Percentiles rank a stretch among this genome's conserved stretches.
Evolutionary conservation across 2,797 vertebrate genomes (phyloP).

Genomic region (Thamnophis elegans): DNA sequence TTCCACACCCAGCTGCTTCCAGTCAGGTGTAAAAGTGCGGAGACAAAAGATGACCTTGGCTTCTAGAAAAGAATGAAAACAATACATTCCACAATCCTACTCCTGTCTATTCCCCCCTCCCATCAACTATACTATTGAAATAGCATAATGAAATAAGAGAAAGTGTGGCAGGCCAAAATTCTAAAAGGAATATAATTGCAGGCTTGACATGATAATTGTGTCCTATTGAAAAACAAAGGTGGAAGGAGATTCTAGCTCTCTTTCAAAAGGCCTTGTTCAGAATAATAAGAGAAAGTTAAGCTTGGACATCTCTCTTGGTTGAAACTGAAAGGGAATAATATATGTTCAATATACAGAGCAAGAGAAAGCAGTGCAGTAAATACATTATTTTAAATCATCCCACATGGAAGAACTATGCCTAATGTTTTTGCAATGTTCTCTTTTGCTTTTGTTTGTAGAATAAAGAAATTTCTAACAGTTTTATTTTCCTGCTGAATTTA

Average conservation of each 20-base stretch:
- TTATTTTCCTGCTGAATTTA: background rate
- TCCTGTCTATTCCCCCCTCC: no score
- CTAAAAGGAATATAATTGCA: no score
- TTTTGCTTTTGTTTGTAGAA: background rate
- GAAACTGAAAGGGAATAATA: background rate
- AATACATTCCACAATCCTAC: no score
- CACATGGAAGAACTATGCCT: background rate
- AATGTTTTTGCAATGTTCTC: background rate
- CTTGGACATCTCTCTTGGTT: background rate
- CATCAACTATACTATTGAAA: no score
- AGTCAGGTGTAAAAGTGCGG: no score
- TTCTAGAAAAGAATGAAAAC: no score
- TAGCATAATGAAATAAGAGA: no score
- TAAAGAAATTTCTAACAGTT: background rate
- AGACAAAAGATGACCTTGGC: no score
- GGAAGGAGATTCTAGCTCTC: background rate
- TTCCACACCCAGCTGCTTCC: no score
- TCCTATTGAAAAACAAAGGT: background rate
- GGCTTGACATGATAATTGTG: background rate
- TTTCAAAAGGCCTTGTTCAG: background rate
- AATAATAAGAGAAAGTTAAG: background rate
- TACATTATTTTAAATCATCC: background rate
- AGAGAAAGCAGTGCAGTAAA: background rate
- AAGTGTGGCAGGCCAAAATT: no score
- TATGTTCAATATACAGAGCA: background rate